Percentiles rank a stretch among this genome's conserved stretches.
Evolutionary conservation across 1,140 invertebrate species (phyloP).

Genomic region (Trichomalopsis sarcophagae): DNA sequence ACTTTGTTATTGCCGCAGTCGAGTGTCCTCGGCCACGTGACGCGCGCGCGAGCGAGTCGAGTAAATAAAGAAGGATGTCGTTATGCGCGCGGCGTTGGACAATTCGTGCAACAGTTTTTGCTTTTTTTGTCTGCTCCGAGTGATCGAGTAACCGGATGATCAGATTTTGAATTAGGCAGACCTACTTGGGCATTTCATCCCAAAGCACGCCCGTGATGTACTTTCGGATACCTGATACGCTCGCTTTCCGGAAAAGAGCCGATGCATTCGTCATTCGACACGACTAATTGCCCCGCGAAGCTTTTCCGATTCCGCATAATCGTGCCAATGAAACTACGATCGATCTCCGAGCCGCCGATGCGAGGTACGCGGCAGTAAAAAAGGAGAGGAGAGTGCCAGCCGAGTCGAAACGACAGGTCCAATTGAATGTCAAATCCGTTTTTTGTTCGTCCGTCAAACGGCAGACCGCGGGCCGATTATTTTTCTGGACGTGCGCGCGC

Average conservation of each 20-base stretch:
- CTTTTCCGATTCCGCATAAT: no score
- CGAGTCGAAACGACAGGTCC: conserved; percentile 13
- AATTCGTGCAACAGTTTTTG: not conserved
- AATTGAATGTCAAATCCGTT: conserved; percentile 26
- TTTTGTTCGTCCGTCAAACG: conserved; percentile 16
- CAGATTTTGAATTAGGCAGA: not conserved
- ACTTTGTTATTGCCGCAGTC: conserved; percentile 18
- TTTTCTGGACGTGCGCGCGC: conserved; percentile 13
- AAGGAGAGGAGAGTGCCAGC: not conserved
- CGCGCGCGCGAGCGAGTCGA: not conserved
- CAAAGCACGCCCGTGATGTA: no score
- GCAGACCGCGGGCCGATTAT: conserved; percentile 18
- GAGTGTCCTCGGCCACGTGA: not conserved
- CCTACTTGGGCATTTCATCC: no score
- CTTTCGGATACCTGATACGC: no score
- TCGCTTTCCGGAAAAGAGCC: no score
- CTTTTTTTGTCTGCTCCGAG: not conserved
- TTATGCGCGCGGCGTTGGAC: not conserved
- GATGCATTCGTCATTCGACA: no score
- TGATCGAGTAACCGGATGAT: not conserved
- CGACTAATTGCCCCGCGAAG: no score
- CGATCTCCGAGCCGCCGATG: no score
- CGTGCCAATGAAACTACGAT: no score
- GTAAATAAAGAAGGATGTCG: not conserved
- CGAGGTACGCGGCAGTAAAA: not conserved